A percentile compares a stretch with the other conserved stretches of the same genome.
These are phyloP conservation scores for Lepidurus couesii DNA, from an alignment of 1,140 invertebrate genomes.

Conservation along the genomic window DNA sequence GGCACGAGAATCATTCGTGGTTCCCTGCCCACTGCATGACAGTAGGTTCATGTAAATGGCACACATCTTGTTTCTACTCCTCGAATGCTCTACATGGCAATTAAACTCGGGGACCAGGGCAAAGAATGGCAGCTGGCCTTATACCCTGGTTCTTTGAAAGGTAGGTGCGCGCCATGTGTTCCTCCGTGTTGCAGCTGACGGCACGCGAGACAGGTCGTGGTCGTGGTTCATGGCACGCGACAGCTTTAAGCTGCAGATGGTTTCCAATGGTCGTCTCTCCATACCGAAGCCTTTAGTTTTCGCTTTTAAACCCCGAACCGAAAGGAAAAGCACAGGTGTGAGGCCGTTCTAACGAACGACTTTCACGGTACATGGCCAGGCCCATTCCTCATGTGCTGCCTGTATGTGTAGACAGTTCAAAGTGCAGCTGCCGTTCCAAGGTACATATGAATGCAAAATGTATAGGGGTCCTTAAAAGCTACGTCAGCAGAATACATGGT, in stretches of 20 bases:
- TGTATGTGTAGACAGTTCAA: neutral
- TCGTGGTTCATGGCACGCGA: slow-evolving; percentile 17
- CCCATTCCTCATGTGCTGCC: neutral
- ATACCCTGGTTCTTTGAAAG: neutral
- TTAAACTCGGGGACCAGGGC: neutral
- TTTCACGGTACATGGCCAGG: neutral
- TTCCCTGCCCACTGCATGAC: neutral
- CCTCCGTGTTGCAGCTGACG: slow-evolving; percentile 8
- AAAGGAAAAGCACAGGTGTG: slow-evolving; percentile 8
- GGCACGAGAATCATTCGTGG: neutral
- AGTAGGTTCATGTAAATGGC: slow-evolving; percentile 11
- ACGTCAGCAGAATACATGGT: neutral
- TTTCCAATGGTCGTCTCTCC: neutral
- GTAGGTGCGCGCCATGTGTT: neutral
- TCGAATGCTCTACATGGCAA: slow-evolving; percentile 10
- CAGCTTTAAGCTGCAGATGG: slow-evolving; percentile 14
- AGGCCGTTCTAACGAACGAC: neutral
- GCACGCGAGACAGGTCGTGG: slow-evolving; percentile 20
- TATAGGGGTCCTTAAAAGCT: neutral
- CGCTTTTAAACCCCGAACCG: neutral
- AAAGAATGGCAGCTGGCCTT: neutral
- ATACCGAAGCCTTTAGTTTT: neutral
- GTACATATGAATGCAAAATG: neutral
- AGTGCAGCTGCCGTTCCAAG: neutral
- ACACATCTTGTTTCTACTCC: neutral